A percentile compares a stretch with the other conserved stretches of the same genome.
phyloP scores from a whole-genome alignment of 1,140 invertebrate genomes.

The Caenorhabditis brenneri region DNA sequence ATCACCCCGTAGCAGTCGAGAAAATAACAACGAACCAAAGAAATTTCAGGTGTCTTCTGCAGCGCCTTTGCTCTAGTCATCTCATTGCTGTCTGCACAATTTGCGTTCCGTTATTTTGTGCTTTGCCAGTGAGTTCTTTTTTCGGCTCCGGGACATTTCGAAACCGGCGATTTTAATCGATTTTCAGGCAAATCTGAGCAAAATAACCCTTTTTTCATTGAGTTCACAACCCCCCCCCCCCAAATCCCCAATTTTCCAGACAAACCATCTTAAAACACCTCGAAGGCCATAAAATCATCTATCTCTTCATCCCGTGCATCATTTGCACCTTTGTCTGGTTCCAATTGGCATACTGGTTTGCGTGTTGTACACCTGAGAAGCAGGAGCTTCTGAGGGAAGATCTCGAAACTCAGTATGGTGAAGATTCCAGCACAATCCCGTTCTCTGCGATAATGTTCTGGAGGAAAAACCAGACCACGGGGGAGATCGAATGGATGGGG shows the following conservation, averaged over 20 bases:
- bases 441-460: not conserved
- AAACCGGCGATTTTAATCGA: no score
- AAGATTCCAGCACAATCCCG: not conserved
- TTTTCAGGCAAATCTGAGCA: no score
- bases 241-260: not conserved
- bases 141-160: no score
- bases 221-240: not conserved
- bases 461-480: not conserved
- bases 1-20: no score
- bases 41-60: not conserved
- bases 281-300: not conserved
- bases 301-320: not conserved
- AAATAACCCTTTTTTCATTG: no score
- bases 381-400: not conserved
- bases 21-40: no score
- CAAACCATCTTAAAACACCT: not conserved
- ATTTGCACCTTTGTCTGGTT: not conserved
- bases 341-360: not conserved
- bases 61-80: not conserved
- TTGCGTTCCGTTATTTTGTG: not conserved
- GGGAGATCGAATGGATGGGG: not conserved
- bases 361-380: not conserved
- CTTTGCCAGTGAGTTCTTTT: not conserved
- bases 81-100: not conserved
- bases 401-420: not conserved